These are phyloP conservation scores for Alloscopus bannaensis DNA, from an alignment of 2,888 invertebrate genomes.

Conservation along the genomic window DNA sequence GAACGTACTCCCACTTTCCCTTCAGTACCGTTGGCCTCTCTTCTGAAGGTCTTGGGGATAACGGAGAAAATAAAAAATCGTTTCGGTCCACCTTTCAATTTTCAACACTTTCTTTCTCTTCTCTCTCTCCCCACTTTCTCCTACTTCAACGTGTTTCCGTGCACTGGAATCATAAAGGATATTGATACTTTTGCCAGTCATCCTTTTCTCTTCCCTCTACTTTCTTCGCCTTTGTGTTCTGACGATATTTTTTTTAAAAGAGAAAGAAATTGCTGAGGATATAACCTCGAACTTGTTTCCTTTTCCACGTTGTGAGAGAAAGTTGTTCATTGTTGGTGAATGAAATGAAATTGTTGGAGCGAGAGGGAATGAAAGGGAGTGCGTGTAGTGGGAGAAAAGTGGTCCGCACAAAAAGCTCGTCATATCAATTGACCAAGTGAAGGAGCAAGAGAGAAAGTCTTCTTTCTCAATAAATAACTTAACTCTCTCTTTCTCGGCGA, in stretches of 20 bases:
- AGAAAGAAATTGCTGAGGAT: too few relatives aligned
- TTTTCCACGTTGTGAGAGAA: too few relatives aligned
- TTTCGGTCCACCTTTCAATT: not conserved
- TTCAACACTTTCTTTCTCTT: too few relatives aligned
- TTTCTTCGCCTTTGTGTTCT: not conserved
- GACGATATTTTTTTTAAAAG: too few relatives aligned
- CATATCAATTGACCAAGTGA: too few relatives aligned
- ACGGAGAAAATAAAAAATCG: not conserved
- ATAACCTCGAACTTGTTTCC: too few relatives aligned
- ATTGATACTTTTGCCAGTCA: not conserved
- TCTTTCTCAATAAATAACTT: conserved; percentile 14
- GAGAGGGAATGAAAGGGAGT: not conserved
- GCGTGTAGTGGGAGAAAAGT: not conserved
- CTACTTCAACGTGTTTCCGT: conserved; percentile 12
- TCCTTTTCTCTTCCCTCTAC: not conserved
- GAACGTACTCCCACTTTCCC: too few relatives aligned
- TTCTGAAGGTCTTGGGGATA: not conserved
- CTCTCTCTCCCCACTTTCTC: not conserved
- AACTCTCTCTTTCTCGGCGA: too few relatives aligned
- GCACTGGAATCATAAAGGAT: not conserved
- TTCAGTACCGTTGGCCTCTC: too few relatives aligned
- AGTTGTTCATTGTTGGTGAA: too few relatives aligned
- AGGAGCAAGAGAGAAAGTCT: too few relatives aligned
- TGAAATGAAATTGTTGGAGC: not conserved
- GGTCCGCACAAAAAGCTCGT: not conserved